A percentile compares a stretch with the other conserved stretches of the same genome.
Evolutionary conservation across 2,797 vertebrate species (phyloP).

Genomic region (Cirrhinus molitorella): DNA sequence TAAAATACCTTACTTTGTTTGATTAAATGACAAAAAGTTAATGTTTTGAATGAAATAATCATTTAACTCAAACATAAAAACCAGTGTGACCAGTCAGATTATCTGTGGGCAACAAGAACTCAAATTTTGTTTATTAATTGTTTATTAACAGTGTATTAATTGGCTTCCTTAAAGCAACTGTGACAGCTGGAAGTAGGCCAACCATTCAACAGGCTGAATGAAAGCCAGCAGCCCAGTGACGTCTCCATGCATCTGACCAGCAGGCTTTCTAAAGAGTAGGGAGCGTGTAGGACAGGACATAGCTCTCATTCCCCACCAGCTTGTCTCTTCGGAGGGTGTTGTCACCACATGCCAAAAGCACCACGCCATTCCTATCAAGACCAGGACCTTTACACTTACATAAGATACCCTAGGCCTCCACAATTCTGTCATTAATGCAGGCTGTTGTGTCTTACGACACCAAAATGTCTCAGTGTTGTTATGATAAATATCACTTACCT

Average conservation of each 20-base stretch:
- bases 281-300: slow-evolving; percentile 22
- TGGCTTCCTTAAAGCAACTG: neutral
- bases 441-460: neutral
- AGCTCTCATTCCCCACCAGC: slow-evolving; percentile 43
- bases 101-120: neutral
- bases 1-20: neutral
- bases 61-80: neutral
- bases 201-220: neutral
- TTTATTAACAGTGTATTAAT: no score
- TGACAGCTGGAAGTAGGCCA: neutral
- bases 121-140: slow-evolving; percentile 3
- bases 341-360: neutral
- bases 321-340: slow-evolving; percentile 6
- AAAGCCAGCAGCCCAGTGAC: neutral
- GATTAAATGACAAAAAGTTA: neutral
- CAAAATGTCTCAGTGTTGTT: neutral
- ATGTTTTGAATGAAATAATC: neutral
- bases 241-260: slow-evolving; percentile 20
- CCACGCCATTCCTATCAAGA: neutral
- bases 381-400: neutral
- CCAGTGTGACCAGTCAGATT: neutral
- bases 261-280: neutral
- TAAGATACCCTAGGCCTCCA: neutral
- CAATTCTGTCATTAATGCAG: neutral
- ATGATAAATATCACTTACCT: neutral